Evolutionary conservation across 2,113 vertebrate species (phyloP).

Genomic region (Coptodon bakossiorum): DNA sequence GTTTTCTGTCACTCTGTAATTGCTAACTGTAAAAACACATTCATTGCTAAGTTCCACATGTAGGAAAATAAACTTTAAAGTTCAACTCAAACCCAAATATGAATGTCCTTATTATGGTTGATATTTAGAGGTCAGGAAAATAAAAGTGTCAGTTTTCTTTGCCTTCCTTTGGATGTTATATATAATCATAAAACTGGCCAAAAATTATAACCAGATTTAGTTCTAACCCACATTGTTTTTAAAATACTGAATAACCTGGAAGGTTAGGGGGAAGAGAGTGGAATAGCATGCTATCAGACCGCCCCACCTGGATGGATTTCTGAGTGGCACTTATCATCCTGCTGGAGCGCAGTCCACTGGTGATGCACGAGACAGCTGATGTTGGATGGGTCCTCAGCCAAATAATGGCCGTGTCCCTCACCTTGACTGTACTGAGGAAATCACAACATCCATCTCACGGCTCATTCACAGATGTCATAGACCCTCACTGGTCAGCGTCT

Average conservation of each 20-base stretch:
- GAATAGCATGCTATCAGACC: not conserved
- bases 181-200: not conserved
- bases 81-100: not conserved
- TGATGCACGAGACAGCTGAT: constrained; percentile 38
- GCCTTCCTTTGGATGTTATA: not conserved
- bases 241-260: not conserved
- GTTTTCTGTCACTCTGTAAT: constrained; percentile 44
- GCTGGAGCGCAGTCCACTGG: not conserved
- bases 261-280: not conserved
- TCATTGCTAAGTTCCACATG: not conserved
- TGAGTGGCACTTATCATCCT: constrained; percentile 22
- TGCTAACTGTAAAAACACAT: constrained; percentile 25
- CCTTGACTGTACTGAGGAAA: constrained; percentile 44
- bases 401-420: constrained; percentile 55
- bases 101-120: not conserved
- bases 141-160: not conserved
- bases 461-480: constrained; percentile 3
- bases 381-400: constrained; percentile 40
- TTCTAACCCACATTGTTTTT: not conserved
- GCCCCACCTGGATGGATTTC: not conserved
- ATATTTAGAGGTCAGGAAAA: not conserved
- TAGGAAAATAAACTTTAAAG: not conserved
- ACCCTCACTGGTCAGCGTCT: not conserved
- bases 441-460: constrained; percentile 41
- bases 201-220: not conserved